phyloP scores from a whole-genome alignment of 2,888 invertebrate species.

The Barypeithes pellucidus region DNA sequence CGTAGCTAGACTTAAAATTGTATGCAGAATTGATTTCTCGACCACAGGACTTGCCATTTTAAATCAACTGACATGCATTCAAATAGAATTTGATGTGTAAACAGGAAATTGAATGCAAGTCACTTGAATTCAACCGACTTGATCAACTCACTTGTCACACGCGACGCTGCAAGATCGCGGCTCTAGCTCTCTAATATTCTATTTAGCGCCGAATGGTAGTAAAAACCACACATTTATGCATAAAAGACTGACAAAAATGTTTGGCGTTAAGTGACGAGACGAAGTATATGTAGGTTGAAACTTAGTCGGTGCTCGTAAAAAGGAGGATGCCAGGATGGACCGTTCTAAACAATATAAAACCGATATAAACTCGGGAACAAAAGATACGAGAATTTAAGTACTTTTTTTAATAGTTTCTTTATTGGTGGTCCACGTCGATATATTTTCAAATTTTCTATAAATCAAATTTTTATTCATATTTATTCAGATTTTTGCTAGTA shows the following conservation, averaged over 20 bases:
- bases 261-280: conserved; percentile 23
- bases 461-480: conserved; percentile 44
- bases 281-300: conserved; percentile 39
- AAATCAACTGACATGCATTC: too few species aligned
- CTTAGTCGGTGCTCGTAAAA: conserved; percentile 46
- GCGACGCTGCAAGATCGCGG: too few species aligned
- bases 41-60: too few species aligned
- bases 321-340: conserved; percentile 29
- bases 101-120: too few species aligned
- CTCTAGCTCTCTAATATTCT: conserved; percentile 13
- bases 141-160: too few species aligned
- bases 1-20: too few species aligned
- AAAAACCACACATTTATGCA: conserved; percentile 29
- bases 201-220: conserved; percentile 14
- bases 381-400: conserved; percentile 44
- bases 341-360: conserved; percentile 51
- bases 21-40: too few species aligned
- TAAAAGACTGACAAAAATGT: conserved; percentile 28
- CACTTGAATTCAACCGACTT: too few species aligned
- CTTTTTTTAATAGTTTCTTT: conserved; percentile 44
- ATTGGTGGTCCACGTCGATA: conserved; percentile 43
- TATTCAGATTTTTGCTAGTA: conserved; percentile 18
- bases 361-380: conserved; percentile 51
- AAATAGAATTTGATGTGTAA: too few species aligned
- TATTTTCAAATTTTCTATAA: conserved; percentile 41